phyloP scores from a whole-genome alignment of 2,888 invertebrate species.

The Cacoxenus indagator region DNA sequence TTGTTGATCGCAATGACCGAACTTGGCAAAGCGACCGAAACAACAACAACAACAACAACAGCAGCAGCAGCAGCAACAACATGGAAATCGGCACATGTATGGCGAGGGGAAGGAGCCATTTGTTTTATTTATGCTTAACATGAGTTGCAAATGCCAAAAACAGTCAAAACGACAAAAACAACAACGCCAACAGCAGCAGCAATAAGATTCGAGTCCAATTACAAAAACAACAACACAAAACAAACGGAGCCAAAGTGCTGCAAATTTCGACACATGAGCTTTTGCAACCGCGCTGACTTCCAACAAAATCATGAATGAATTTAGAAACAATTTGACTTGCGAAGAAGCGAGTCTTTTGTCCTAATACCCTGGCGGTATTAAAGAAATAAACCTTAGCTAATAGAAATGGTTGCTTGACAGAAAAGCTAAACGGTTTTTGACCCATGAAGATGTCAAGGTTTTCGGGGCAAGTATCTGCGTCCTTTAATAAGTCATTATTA shows the following conservation, averaged over 20 bases:
- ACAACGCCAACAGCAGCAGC: slow-evolving; percentile 11
- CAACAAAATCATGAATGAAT: no score
- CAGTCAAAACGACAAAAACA: slow-evolving; percentile 27
- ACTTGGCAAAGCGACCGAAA: slow-evolving; percentile 46
- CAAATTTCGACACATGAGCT: no score
- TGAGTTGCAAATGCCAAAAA: slow-evolving; percentile 64
- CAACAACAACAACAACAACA: slow-evolving; percentile 18
- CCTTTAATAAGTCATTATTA: no score
- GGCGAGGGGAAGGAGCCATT: slow-evolving; percentile 41
- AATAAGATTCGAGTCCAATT: neutral
- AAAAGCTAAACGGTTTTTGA: no score
- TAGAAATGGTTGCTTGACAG: no score
- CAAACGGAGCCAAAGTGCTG: neutral
- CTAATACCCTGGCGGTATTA: no score
- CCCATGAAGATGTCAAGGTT: no score
- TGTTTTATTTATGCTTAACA: slow-evolving; percentile 63
- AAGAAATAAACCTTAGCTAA: no score
- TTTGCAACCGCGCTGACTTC: no score
- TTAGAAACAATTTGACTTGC: no score
- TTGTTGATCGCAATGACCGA: slow-evolving; percentile 48
- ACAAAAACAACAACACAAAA: neutral
- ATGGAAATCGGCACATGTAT: slow-evolving; percentile 6
- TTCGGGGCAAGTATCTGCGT: no score
- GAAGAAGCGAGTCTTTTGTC: no score
- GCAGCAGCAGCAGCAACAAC: slow-evolving; percentile 21